Evolutionary conservation across 1,140 invertebrate genomes (phyloP).

Genomic region (Copidosoma floridanum): DNA sequence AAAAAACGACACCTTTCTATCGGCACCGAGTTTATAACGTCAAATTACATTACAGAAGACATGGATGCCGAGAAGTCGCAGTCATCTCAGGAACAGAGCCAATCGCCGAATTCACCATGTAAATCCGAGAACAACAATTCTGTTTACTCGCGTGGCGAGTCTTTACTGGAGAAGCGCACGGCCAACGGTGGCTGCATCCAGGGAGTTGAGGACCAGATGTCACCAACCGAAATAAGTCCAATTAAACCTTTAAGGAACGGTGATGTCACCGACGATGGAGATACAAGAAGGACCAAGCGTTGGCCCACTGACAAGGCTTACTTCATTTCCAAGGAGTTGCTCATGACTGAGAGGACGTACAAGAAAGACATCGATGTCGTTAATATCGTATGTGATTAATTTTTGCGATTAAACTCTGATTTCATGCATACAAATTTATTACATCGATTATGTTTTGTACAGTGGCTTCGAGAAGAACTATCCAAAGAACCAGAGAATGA

Average conservation of each 20-base stretch:
- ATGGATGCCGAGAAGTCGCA: background rate
- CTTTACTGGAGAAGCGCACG: background rate
- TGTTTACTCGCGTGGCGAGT: slow-evolving; percentile 28
- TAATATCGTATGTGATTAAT: slow-evolving; percentile 70
- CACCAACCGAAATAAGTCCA: slow-evolving; percentile 44
- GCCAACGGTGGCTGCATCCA: background rate
- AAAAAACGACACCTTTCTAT: no score
- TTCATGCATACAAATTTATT: no score
- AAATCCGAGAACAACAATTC: slow-evolving; percentile 49
- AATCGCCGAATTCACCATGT: background rate
- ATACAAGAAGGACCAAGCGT: slow-evolving; percentile 53
- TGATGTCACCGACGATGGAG: slow-evolving; percentile 39
- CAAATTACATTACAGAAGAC: slow-evolving; percentile 23
- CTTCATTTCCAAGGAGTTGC: slow-evolving; percentile 89
- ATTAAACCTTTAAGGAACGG: slow-evolving; percentile 43
- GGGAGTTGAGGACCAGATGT: slow-evolving; percentile 28
- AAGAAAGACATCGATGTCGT: slow-evolving; percentile 92
- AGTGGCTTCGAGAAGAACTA: slow-evolving; percentile 73
- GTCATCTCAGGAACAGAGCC: background rate
- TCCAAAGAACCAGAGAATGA: slow-evolving; percentile 62
- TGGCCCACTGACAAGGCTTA: slow-evolving; percentile 80
- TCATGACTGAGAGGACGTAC: slow-evolving; percentile 95
- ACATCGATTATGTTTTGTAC: slow-evolving; percentile 11
- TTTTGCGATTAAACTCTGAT: no score
- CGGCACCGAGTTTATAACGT: slow-evolving; percentile 13